Base-by-base conservation (phyloP, 1,140 invertebrate genomes). In the Harlomillsia oculata region DNA sequence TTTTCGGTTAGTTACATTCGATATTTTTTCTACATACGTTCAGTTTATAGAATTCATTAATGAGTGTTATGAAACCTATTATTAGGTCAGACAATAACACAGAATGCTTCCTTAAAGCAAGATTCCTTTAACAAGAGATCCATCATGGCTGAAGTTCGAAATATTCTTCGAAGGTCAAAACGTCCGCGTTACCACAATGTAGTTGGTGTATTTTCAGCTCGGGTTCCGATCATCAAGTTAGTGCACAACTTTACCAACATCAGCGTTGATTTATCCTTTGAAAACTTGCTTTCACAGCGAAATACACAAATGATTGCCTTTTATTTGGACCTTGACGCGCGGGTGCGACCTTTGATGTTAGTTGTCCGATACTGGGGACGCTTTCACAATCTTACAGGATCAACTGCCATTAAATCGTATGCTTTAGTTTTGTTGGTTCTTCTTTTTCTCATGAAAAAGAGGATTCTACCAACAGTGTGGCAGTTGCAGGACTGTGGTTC, bases 291-390 rank as follows among this genome's bases (percentile, higher is more conserved):
- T 0, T 62, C 60, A 0, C 37, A 53, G 9, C 36, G 48, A 36
- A 62, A 62, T 44, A 51, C 60, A 1, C 29, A 53, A 52, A 34
- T 62, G 50, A 40, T 62, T 28, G 5, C 26, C 5, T 44, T 62
- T 26, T 36, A 45, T 18, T 28, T 44, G 26, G 36, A 30, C 9
- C 30, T 57, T 2, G 55, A 57, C 36, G 36, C 48, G 8, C 21
- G 54, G 8, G 50, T 53, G 9, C n/a, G n/a, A 16, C 51, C 34
- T 5, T 43, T 62, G 11, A 25, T 62, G 21, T 13, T 54, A 0
- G 14, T 62, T 5, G 36, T 62, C 21, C 29, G 60, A 11, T 57
- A 57, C 28, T 62, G 60, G 60, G 60, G 37, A 30, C 53, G 54
- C 21, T 57, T 53, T 51, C 43, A 62, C 20, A 6, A 54, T 2